Conservation (phyloP, 1,140 invertebrate genomes). For the Nomia melanderi region DNA sequence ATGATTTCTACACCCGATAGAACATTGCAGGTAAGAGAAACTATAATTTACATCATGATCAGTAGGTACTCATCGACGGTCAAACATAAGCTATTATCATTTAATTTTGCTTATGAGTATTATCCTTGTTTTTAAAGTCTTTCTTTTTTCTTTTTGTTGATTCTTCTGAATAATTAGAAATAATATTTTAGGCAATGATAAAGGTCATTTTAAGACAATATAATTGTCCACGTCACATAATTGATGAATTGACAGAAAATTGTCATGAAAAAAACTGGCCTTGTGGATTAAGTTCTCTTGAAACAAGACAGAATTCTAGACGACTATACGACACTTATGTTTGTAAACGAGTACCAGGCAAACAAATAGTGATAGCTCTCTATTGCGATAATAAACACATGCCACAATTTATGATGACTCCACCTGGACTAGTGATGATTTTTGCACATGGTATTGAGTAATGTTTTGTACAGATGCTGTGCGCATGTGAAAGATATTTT, state of each 20-base stretch:
- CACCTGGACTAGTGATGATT: slow-evolving; percentile 99
- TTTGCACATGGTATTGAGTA: slow-evolving; percentile 98
- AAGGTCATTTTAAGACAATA: slow-evolving; percentile 95
- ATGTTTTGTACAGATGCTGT: slow-evolving; percentile 44
- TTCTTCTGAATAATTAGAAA: background rate
- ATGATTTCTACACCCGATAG: slow-evolving; percentile 98
- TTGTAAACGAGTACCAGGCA: slow-evolving; percentile 95
- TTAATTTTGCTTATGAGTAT: too few species aligned
- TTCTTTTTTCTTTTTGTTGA: too few species aligned
- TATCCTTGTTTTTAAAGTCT: too few species aligned
- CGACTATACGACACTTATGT: slow-evolving; percentile 96
- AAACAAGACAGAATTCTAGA: slow-evolving; percentile 95
- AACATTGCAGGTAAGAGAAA: slow-evolving; percentile 12
- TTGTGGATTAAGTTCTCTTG: slow-evolving; percentile 93
- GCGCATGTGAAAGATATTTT: slow-evolving; percentile 21
- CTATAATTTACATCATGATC: background rate
- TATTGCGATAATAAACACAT: slow-evolving; percentile 97
- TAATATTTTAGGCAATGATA: slow-evolving; percentile 88
- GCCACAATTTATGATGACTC: slow-evolving; percentile 96
- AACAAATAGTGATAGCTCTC: slow-evolving; percentile 96
- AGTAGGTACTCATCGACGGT: too few species aligned
- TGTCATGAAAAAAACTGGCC: slow-evolving; percentile 98
- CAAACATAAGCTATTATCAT: too few species aligned
- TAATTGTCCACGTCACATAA: slow-evolving; percentile 94
- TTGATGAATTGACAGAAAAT: slow-evolving; percentile 98